These are phyloP conservation scores for Cyprinodon variegatus DNA, from an alignment of 2,113 vertebrate genomes.

Conservation along the genomic window DNA sequence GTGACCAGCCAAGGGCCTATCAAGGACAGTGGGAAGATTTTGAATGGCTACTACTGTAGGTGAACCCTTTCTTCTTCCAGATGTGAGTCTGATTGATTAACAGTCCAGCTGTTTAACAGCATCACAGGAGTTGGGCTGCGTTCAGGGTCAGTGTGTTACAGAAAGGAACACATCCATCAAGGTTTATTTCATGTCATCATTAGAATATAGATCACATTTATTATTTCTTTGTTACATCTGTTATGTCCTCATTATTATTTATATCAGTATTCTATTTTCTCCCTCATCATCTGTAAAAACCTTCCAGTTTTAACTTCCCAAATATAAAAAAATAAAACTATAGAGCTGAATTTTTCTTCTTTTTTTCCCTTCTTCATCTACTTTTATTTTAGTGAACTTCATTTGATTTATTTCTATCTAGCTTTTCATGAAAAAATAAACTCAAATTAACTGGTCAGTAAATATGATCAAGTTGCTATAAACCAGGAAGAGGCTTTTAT, in stretches of 20 bases:
- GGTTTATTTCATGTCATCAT: too few species aligned
- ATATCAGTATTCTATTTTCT: too few species aligned
- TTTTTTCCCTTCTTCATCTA: background rate
- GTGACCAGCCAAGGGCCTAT: too few species aligned
- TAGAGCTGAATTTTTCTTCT: background rate
- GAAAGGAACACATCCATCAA: conserved; percentile 30
- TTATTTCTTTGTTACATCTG: too few species aligned
- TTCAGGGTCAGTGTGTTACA: conserved; percentile 60
- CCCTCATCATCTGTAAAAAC: too few species aligned
- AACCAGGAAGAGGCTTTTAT: background rate
- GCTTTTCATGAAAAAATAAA: background rate
- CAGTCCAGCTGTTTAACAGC: conserved; percentile 76
- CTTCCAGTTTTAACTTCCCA: too few species aligned
- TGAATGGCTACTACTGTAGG: too few species aligned
- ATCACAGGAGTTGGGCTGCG: conserved; percentile 47
- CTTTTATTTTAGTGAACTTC: background rate
- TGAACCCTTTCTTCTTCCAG: conserved; percentile 64
- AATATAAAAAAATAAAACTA: background rate
- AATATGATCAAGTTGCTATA: too few species aligned
- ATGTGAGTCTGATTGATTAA: conserved; percentile 74
- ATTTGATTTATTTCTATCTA: background rate
- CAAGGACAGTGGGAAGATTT: too few species aligned
- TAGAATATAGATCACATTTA: conserved; percentile 63
- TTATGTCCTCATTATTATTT: too few species aligned
- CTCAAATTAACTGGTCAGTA: too few species aligned